A percentile compares a stretch with the other conserved stretches of the same genome.
These are phyloP conservation scores for Podarcis lilfordi DNA, from an alignment of 2,797 vertebrate species.

Conservation along the genomic window DNA sequence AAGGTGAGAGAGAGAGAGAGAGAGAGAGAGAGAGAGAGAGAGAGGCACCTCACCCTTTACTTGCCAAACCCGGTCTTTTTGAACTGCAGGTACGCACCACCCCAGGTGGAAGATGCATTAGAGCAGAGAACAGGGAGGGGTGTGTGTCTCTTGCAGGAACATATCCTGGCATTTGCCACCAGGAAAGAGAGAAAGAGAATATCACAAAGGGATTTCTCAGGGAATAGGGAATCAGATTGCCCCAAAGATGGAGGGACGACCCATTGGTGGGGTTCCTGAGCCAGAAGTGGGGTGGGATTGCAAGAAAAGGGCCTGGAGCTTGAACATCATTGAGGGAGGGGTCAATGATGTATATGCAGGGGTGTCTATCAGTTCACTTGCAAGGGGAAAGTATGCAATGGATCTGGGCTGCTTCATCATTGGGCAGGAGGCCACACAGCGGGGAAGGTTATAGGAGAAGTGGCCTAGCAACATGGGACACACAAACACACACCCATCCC, in stretches of 20 bases:
- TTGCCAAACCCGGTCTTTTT: not conserved
- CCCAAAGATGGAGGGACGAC: not conserved
- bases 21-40: not conserved
- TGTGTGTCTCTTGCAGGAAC: not conserved
- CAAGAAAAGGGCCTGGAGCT: not conserved
- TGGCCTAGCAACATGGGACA: not conserved
- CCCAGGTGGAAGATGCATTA: not conserved
- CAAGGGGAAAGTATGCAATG: not conserved
- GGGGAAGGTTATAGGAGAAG: not conserved
- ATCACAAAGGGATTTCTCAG: not conserved
- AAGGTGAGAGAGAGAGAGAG: slow-evolving; percentile 30
- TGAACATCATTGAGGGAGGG: not conserved
- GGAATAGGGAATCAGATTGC: too few relatives aligned
- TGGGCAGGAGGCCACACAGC: not conserved
- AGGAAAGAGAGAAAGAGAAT: not conserved
- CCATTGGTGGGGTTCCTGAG: not conserved
- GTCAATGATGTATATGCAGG: not conserved
- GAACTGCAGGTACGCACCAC: not conserved
- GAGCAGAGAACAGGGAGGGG: not conserved
- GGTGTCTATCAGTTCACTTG: not conserved
- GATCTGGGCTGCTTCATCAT: not conserved
- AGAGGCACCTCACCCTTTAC: not conserved
- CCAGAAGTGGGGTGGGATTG: not conserved
- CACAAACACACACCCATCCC: too few relatives aligned
- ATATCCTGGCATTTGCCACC: not conserved